phyloP scores from a whole-genome alignment of 2,888 invertebrate species.

The Drosophila atroscutellata region DNA sequence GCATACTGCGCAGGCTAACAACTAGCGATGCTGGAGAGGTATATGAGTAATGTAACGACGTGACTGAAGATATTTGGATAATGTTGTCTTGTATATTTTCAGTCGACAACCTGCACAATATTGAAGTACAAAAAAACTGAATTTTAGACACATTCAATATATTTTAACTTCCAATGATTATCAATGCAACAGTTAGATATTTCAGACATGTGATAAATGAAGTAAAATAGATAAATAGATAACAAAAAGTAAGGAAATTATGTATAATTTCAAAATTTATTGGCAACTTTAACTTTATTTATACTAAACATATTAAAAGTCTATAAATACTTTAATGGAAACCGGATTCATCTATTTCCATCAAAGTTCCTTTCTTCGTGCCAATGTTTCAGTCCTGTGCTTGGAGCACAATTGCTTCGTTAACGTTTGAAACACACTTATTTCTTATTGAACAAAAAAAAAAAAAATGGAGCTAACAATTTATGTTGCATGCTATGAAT shows the following conservation, averaged over 20 bases:
- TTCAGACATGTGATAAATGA: not conserved
- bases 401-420: slow-evolving; percentile 71
- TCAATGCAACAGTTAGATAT: not conserved
- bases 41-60: not conserved
- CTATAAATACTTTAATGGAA: slow-evolving; percentile 12
- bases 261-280: not conserved
- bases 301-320: not conserved
- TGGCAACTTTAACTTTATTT: not conserved
- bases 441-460: slow-evolving; percentile 14
- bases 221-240: not conserved
- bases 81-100: not conserved
- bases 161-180: not conserved
- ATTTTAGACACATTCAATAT: not conserved
- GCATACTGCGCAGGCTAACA: not conserved
- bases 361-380: not conserved
- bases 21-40: not conserved
- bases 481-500: slow-evolving; percentile 59
- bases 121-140: rapidly evolving
- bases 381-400: slow-evolving; percentile 6
- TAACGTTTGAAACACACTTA: slow-evolving; percentile 64
- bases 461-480: slow-evolving; percentile 33
- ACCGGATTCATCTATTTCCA: slow-evolving; percentile 7
- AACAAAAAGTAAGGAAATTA: not conserved
- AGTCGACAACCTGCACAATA: not conserved
- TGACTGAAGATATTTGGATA: not conserved